Base-by-base conservation (phyloP, 2,797 vertebrate species). In the Xerus rutilus region DNA sequence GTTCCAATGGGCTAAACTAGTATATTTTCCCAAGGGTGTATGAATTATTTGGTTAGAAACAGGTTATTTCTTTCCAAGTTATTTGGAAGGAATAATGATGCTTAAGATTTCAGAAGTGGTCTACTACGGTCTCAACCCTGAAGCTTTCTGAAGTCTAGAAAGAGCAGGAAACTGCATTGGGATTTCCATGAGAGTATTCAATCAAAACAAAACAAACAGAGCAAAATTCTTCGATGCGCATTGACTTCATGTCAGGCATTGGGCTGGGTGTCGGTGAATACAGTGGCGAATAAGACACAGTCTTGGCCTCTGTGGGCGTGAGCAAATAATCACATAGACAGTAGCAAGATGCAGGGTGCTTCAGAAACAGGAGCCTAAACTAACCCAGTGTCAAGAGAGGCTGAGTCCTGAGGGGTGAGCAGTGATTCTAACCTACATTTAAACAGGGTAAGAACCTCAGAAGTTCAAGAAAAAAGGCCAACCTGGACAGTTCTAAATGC, bases 11-110 rank as follows among this genome's bases (percentile, higher is more conserved):
- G 78, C 43, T 47, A 81, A 47, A 17, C n/a, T 47, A 69, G 39
- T 4, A 32, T 67, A 82, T 85, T 78, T 84, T 93, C 47, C 69
- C 39, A 84, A 49, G 3, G 49, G 10, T 78, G 20, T 11, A 79
- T 57, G 81, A 73, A 81, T 84, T 54, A 54, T 7, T 62, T 89
- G 49, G 81, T 87, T 74, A 86, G 93, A 94, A 95, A 91, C 15
- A 81, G 35, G 64, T 84, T 52, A 73, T 84, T 78, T 69, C 78
- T 89, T 92, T 72, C 43, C 21, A 3, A 89, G 79, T 39, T 86
- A 43, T 12, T 86, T 32, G 91, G 83, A 86, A 86, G 17, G 17
- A 73, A 82, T 1, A 47, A 25, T 30, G 72, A 93, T 7, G 23
- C 67, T 84, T 17, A 59, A 8, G 35, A 82, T 32, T 64, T 69